Conservation (phyloP, 1,140 invertebrate genomes). For the Dryas iulia region DNA sequence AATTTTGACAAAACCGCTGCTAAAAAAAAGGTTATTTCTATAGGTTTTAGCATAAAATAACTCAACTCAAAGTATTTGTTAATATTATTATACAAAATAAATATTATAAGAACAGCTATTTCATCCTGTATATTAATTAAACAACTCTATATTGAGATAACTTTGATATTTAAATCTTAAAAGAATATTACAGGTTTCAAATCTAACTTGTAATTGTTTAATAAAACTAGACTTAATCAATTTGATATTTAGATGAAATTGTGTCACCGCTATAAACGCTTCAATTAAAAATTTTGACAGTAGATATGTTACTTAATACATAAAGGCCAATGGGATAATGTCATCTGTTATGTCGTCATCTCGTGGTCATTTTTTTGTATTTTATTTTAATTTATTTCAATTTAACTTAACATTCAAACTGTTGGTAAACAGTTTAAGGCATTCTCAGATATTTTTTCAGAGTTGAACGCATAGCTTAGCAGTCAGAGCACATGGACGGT, state of each 20-base stretch:
- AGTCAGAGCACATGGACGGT: too few relatives aligned
- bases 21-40: too few relatives aligned
- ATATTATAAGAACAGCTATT: too few relatives aligned
- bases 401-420: too few relatives aligned
- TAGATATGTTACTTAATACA: conserved; percentile 23
- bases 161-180: background rate
- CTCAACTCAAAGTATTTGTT: too few relatives aligned
- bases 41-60: too few relatives aligned
- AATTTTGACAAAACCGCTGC: too few relatives aligned
- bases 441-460: too few relatives aligned
- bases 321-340: conserved; percentile 31
- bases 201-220: background rate
- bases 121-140: background rate
- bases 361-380: too few relatives aligned
- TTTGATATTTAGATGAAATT: conserved; percentile 29
- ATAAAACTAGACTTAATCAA: conserved; percentile 7
- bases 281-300: conserved; percentile 31
- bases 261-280: conserved; percentile 24
- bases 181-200: background rate
- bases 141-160: background rate
- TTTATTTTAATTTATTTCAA: background rate
- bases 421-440: too few relatives aligned
- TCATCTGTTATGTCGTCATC: conserved; percentile 35
- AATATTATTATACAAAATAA: too few relatives aligned
- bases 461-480: too few relatives aligned